Conservation (phyloP, 2,113 vertebrate genomes). For the Onychorhynchus coronatus region DNA sequence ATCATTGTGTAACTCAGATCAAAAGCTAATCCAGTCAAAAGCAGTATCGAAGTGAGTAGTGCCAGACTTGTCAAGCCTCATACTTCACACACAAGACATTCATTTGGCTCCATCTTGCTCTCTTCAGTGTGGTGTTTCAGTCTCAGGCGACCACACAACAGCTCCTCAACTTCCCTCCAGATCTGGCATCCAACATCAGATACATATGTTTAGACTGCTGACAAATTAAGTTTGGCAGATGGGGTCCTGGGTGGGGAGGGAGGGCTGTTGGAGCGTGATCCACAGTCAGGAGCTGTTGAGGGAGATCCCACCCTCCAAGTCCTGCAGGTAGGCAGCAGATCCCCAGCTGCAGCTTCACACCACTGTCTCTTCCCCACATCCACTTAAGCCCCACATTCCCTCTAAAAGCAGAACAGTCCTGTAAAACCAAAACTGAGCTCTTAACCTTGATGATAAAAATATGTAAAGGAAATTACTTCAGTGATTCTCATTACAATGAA, state of each 20-base stretch:
- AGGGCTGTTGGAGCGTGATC: rapidly evolving
- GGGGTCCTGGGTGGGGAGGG: background rate
- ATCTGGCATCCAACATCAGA: background rate
- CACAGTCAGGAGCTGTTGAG: rapidly evolving
- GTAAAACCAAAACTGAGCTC: background rate
- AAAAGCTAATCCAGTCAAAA: background rate
- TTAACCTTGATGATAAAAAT: background rate
- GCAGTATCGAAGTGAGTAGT: background rate
- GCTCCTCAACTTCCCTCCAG: background rate
- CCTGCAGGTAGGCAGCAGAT: background rate
- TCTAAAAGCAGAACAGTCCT: background rate
- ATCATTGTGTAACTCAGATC: background rate
- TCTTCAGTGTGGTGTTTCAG: background rate
- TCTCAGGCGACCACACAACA: background rate
- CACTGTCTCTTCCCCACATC: rapidly evolving
- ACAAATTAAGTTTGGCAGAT: background rate
- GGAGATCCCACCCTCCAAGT: background rate
- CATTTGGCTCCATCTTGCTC: background rate
- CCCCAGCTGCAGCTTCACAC: background rate
- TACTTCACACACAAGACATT: background rate
- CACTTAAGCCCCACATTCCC: background rate
- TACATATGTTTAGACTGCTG: background rate
- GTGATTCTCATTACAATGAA: background rate
- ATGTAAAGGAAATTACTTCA: background rate
- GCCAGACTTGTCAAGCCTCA: background rate